Conservation (phyloP, 2,797 vertebrate species). For the Enoplosus armatus region DNA sequence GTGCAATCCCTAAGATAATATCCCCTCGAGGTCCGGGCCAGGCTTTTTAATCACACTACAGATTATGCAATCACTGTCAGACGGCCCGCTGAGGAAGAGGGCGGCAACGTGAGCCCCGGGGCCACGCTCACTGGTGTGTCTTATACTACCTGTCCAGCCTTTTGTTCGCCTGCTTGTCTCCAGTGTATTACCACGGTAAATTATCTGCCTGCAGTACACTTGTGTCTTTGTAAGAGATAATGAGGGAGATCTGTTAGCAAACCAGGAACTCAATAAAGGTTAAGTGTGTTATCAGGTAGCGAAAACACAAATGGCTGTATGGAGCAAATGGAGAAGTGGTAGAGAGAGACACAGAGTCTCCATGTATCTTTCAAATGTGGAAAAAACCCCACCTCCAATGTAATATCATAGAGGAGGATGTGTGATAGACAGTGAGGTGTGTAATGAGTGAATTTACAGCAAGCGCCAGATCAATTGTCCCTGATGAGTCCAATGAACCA, state of each 20-base stretch:
- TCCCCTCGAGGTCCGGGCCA: slow-evolving; percentile 69
- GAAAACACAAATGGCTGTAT: slow-evolving; percentile 39
- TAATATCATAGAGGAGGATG: slow-evolving; percentile 35
- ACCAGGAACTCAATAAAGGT: slow-evolving; percentile 65
- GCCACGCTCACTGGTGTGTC: slow-evolving; percentile 34
- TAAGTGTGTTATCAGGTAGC: slow-evolving; percentile 57
- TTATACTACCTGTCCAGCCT: slow-evolving; percentile 60
- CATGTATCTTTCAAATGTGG: slow-evolving; percentile 5
- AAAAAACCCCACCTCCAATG: slow-evolving; percentile 12
- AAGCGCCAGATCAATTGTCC: slow-evolving; percentile 4
- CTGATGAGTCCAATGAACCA: not conserved
- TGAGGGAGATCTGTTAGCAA: slow-evolving; percentile 53
- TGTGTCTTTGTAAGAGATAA: slow-evolving; percentile 55
- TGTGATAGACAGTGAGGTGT: slow-evolving; percentile 13
- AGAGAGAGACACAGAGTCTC: slow-evolving; percentile 8
- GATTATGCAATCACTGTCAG: slow-evolving; percentile 80
- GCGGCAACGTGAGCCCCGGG: slow-evolving; percentile 52
- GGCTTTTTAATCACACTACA: slow-evolving; percentile 79
- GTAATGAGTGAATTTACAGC: slow-evolving; percentile 15
- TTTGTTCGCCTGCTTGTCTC: slow-evolving; percentile 50
- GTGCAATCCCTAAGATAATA: slow-evolving; percentile 76
- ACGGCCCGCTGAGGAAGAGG: slow-evolving; percentile 55
- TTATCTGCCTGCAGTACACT: slow-evolving; percentile 10
- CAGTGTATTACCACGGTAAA: slow-evolving; percentile 44
- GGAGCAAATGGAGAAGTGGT: slow-evolving; percentile 27